A percentile compares a stretch with the other conserved stretches of the same genome.
Evolutionary conservation across 2,888 invertebrate genomes (phyloP).

Genomic region (Ceratothoa steindachneri): DNA sequence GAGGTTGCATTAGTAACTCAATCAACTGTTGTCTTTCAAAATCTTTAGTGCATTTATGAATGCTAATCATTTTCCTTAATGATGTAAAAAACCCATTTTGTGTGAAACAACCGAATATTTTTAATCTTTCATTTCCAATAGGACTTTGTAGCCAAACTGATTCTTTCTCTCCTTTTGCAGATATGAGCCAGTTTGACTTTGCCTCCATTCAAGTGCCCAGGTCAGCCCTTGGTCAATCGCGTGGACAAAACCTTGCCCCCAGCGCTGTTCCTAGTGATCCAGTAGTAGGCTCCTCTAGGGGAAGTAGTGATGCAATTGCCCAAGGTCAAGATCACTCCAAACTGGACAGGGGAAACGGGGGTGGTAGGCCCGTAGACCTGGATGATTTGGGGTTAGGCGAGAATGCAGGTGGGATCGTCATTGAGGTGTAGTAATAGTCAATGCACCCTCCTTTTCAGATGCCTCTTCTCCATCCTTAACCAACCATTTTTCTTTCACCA

Average conservation of each 20-base stretch:
- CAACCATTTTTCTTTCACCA: neutral
- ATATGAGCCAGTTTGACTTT: conserved; percentile 66
- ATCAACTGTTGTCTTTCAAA: too few relatives aligned
- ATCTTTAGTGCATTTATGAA: too few relatives aligned
- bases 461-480: conserved; percentile 48
- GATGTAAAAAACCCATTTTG: too few relatives aligned
- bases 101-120: too few relatives aligned
- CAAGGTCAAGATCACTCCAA: neutral
- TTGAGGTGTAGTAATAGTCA: neutral
- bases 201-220: conserved; percentile 75
- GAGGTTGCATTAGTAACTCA: too few relatives aligned
- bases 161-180: conserved; percentile 16
- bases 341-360: neutral
- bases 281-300: neutral
- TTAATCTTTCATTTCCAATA: too few relatives aligned
- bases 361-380: neutral
- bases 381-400: conserved; percentile 3
- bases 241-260: neutral
- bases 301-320: neutral
- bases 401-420: neutral
- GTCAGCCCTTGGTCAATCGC: neutral
- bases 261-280: too few relatives aligned
- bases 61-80: too few relatives aligned
- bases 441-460: neutral
- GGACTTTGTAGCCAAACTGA: too few relatives aligned